Evolutionary conservation across 2,797 vertebrate genomes (phyloP), one percentile per base, ranked within the genome.

Genomic region (Momotus momota): DNA sequence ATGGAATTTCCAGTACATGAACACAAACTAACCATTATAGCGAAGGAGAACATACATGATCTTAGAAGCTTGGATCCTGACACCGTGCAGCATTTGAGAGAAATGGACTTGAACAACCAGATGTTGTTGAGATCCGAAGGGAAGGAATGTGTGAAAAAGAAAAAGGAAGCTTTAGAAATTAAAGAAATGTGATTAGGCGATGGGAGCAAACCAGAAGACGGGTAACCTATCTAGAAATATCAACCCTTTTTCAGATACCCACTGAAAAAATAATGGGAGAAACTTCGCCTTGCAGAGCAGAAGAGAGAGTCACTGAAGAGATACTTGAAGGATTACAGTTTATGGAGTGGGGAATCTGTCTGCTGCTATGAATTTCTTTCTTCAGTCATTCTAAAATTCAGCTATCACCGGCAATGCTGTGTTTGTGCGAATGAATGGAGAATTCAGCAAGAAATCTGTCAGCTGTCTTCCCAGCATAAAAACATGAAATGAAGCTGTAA

Each of bases 401-500:
- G 18, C 70, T 78, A 31, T 93, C 46, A 69, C 27, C 10, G 2
- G 29, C 70, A 84, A n/a, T 62, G 58, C 80, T 86, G 66, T 83
- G 82, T 90, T 95, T 93, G 90, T 77, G 66, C 0, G 0, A 91
- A 90, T 79, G 27, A 94, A 75, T 52, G 69, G 51, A 86, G 61
- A 95, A 86, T 88, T 91, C 51, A 91, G 40, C 73, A 90, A 86
- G 65, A 96, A 88, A 91, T 88, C 75, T 90, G 70, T 75, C 85
- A 91, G 62, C 73, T 94, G 89, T 91, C 77, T 91, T 66, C 40
- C 22, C 55, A 64, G 40, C 55, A 73, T 66, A 60, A 93, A 93
- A 94, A 84, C 41, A 69, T 33, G 4, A 89, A 93, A 75, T 70
- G 31, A 79, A 94, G 81, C 58, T 84, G 70, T 93, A 67, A 86